phyloP scores from a whole-genome alignment of 2,113 vertebrate genomes.

The Bos taurus region DNA sequence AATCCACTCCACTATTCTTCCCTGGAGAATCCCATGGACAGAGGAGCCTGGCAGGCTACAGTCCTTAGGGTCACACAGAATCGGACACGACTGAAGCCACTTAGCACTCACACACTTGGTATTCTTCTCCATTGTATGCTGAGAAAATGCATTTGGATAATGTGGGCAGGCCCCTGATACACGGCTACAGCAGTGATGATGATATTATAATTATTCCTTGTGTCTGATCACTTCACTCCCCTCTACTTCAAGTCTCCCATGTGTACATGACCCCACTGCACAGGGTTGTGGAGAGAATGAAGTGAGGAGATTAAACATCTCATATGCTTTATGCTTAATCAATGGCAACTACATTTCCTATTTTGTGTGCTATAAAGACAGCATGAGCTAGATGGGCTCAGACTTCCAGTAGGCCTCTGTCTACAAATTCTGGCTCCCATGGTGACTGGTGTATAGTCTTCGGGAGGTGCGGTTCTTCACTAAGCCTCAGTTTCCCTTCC shows the following conservation, averaged over 20 bases:
- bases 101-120: no score
- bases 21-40: no score
- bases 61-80: no score
- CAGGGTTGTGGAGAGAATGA: not conserved
- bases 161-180: rapidly evolving
- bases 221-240: not conserved
- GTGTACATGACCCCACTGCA: rapidly evolving
- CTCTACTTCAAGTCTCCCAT: not conserved
- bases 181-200: rapidly evolving
- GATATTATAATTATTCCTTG: not conserved
- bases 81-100: no score
- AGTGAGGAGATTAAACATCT: not conserved
- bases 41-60: no score
- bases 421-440: not conserved
- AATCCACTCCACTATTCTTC: no score
- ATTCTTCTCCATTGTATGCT: not conserved
- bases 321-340: not conserved
- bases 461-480: not conserved
- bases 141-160: not conserved
- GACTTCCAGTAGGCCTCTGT: not conserved
- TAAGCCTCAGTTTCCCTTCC: not conserved
- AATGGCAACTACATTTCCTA: not conserved
- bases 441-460: not conserved
- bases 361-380: not conserved
- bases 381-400: not conserved